phyloP scores from a whole-genome alignment of 2,888 invertebrate species.

The Herminia tarsipennalis region DNA sequence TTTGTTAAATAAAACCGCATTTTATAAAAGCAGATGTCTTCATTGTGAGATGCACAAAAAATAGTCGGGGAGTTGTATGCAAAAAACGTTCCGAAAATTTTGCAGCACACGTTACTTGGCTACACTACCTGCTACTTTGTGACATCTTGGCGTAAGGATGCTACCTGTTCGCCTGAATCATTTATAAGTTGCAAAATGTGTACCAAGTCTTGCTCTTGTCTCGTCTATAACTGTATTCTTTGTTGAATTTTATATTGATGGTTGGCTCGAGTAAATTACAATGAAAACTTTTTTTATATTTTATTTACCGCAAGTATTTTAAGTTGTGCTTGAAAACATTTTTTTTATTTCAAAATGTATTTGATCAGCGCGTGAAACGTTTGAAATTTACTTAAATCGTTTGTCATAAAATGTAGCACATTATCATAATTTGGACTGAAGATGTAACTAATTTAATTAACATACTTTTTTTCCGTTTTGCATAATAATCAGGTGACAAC shows the following conservation, averaged over 20 bases:
- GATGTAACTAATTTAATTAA: slow-evolving; percentile 29
- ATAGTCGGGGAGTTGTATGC: slow-evolving; percentile 58
- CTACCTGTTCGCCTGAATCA: slow-evolving; percentile 47
- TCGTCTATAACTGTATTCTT: neutral
- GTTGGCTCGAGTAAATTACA: too few species aligned
- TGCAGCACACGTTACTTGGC: slow-evolving; percentile 70
- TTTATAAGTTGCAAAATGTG: slow-evolving; percentile 41
- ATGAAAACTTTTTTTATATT: too few species aligned
- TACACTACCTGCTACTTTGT: slow-evolving; percentile 82
- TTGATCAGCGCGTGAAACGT: too few species aligned
- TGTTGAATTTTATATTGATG: too few species aligned
- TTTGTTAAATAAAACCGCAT: slow-evolving; percentile 23
- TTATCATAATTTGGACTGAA: neutral
- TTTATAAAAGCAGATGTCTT: slow-evolving; percentile 64
- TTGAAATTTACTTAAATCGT: too few species aligned
- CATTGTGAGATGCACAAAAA: slow-evolving; percentile 63
- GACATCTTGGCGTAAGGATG: slow-evolving; percentile 81
- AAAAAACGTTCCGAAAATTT: slow-evolving; percentile 77
- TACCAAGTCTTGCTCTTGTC: slow-evolving; percentile 5
- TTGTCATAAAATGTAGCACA: too few species aligned
- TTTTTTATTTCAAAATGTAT: too few species aligned
- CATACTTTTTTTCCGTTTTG: slow-evolving; percentile 26
- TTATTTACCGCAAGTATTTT: too few species aligned
- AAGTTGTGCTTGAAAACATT: too few species aligned
- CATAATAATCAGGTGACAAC: slow-evolving; percentile 68